Base-by-base conservation (phyloP, 2,797 vertebrate species). In the Cyprinella venusta region DNA sequence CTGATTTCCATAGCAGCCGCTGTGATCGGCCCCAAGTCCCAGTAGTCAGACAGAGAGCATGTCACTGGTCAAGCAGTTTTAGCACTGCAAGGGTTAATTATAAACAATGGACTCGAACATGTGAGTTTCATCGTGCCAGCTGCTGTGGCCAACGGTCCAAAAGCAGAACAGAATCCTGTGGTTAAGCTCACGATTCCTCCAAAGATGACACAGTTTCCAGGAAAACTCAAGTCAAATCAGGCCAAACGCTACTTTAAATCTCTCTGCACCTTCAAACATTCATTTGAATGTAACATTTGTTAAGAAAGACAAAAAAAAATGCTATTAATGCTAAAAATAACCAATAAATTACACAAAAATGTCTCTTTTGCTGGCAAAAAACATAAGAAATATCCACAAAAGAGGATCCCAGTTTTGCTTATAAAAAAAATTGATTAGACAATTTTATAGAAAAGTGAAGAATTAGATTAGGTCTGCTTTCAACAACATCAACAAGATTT, bases 121-220 rank as follows among this genome's bases (percentile, higher is more conserved):
- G 24, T 13, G 26, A 40, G 18, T 59, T 68, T 67, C 71, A 82
- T 76, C 45, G 80, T 24, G 12, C 50, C 36, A n/a, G 42, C 18
- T 50, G 56, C 30, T 7, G 42, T 8, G 16, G 48, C 64, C 71
- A 76, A 30, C 13, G 0, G 18, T 76, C 72, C 18, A 0, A 68
- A 82, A 82, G 71, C 61, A 59, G 81, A 82, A 82, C 45, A 16
- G 71, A 67, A 82, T 76, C 81, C 19, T 59, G 71, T n/a, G 61
- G n/a, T 24, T 18, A 15, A 4, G 33, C 48, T 38, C 21, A 81
- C 42, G 1, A 63, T 24, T 45, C 21, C 64, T 36, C 30, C 48
- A 68, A 75, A 52, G 30, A 79, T 0, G 8, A 52, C 40, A 21
- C 56, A 1, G 10, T 65, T 65, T 65, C 15, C 26, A n/a, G n/a